Evolutionary conservation across 2,888 invertebrate species (phyloP), one percentile per base, ranked within the genome.

Genomic region (Nezara viridula): DNA sequence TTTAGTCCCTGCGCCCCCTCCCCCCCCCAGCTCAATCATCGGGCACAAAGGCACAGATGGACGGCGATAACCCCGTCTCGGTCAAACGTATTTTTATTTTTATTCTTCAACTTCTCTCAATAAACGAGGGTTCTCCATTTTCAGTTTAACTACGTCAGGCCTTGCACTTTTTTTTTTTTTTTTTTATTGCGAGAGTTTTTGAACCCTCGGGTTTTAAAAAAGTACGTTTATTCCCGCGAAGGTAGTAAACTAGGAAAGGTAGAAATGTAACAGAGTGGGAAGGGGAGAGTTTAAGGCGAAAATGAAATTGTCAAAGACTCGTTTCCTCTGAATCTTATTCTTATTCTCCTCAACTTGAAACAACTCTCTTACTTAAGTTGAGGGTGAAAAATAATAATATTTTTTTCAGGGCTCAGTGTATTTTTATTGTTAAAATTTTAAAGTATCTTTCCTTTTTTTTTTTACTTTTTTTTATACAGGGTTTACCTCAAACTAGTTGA

Each of bases 11-110:
- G 27, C n/a, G 73, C 21, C 77, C 77, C 32, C 32, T 37, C 73
- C n/a, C 44, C 81, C 44, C 81, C 24, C 24, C 12, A 14, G 7
- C 81, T 81, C 81, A 81, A 81, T 81, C 81, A 81, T 81, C 44
- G 81, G n/a, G 81, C 81, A 81, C 81, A 81, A 81, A 81, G 81
- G 81, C n/a, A 10, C 40, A 86, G 52, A 55, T 55, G 86, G 55
- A 50, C 55, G 44, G 5, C 86, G 50, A 55, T 50, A 88, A 60
- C 77, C 27, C 85, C 40, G 66, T 16, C 37, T 27, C 89, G 86
- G 86, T 40, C 86, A 77, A 77, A 37, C 40, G 14, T 81, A 81
- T 81, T 81, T 44, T 44, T 44, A 44, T 44, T 44, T 81, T 81
- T 81, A 81, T 21, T 47, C 81, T n/a, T 81, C 81, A 81, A 81